Percentiles rank a stretch among this genome's conserved stretches.
Evolutionary conservation across 2,797 vertebrate species (phyloP).

Genomic region (Rhabdomys pumilio): DNA sequence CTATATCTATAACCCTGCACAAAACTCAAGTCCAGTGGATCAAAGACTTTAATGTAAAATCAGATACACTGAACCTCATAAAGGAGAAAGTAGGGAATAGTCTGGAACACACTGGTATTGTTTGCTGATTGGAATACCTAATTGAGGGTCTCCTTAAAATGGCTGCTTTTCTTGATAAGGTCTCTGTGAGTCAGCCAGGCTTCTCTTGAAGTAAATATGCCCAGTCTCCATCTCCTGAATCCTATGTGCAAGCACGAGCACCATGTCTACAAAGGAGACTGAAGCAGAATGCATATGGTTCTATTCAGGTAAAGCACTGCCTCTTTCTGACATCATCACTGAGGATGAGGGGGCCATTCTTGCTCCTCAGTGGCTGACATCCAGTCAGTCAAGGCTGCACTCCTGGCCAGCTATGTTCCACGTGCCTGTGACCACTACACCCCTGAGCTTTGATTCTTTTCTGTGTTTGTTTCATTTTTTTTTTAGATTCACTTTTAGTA

Average conservation of each 20-base stretch:
- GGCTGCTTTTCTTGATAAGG: too few species aligned
- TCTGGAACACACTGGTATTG: too few species aligned
- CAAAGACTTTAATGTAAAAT: not conserved
- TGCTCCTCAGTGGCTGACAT: not conserved
- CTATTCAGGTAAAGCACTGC: not conserved
- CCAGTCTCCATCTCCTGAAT: too few species aligned
- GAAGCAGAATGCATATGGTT: not conserved
- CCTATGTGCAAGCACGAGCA: too few species aligned
- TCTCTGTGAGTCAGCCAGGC: too few species aligned
- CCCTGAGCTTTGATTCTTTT: not conserved
- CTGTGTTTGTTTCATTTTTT: not conserved
- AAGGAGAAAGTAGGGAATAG: not conserved
- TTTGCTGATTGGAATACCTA: too few species aligned
- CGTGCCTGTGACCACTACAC: not conserved
- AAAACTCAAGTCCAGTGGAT: not conserved
- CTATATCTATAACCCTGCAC: not conserved
- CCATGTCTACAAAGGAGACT: not conserved
- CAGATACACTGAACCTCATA: not conserved
- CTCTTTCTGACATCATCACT: not conserved
- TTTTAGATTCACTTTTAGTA: not conserved
- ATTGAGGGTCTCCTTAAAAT: too few species aligned
- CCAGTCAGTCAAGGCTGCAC: not conserved
- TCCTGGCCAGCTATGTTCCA: not conserved
- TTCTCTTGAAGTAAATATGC: too few species aligned
- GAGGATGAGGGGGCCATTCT: not conserved